Conservation (phyloP, 2,797 vertebrate species). For the Pseudocheirus occidentalis region DNA sequence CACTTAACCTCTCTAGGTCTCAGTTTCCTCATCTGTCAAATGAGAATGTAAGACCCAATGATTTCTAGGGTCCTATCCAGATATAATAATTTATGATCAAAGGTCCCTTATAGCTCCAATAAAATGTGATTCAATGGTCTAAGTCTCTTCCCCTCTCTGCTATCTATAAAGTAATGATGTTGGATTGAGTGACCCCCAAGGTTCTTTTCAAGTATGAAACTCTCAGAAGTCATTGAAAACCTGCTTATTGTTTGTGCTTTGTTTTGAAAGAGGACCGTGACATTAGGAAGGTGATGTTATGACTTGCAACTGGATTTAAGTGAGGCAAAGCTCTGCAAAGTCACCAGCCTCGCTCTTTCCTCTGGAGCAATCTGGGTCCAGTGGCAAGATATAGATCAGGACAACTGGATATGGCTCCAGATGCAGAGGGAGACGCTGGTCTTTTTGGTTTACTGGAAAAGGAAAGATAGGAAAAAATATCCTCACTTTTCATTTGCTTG, state of each 20-base stretch:
- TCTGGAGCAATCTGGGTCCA: not conserved
- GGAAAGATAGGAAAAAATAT: slow-evolving; percentile 26
- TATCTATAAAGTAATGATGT: not conserved
- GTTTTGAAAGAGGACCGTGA: not conserved
- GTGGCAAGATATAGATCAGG: not conserved
- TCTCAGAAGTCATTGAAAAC: not conserved
- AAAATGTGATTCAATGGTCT: not conserved
- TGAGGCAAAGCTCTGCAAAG: not conserved
- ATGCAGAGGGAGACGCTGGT: not conserved
- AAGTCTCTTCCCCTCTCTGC: not conserved
- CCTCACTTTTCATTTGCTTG: not conserved
- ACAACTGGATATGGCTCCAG: not conserved
- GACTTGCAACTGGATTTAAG: not conserved
- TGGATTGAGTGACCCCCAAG: not conserved
- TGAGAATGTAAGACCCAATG: not conserved
- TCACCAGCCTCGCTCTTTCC: not conserved
- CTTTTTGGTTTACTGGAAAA: not conserved
- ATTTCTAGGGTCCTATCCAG: not conserved
- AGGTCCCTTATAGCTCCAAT: not conserved
- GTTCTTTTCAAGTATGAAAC: not conserved
- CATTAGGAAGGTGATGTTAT: not conserved
- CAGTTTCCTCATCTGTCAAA: not conserved
- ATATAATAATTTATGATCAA: not conserved
- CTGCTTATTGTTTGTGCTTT: not conserved
- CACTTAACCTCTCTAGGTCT: not conserved